Evolutionary conservation across 2,113 vertebrate species (phyloP), one percentile per base, ranked within the genome.

Genomic region (Scatophagus argus): DNA sequence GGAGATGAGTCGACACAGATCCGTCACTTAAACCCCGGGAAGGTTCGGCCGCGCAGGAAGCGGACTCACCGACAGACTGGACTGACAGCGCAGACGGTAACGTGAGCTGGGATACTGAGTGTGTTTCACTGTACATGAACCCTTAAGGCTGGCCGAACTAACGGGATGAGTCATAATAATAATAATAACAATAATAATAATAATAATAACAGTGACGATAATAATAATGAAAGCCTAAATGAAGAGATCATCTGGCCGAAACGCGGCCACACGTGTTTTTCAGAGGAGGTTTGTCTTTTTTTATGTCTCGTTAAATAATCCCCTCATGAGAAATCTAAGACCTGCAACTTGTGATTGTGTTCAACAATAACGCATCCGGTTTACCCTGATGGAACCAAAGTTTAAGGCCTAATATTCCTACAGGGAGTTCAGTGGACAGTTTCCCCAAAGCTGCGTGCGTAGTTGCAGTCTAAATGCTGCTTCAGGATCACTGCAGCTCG

Each of bases 1-100:
- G 47, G 54, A 82, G 78, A 72, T 68, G 86, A 83, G 46, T 83
- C 76, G 59, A 34, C 63, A 36, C 75, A 74, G 74, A 76, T 46
- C 66, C 14, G 60, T 74, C 31, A 86, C 71, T 63, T 36, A 60
- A 80, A 84, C 49, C 78, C 46, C 56, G 17, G 23, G 41, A 36
- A 39, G 4, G 32, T 51, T 46, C 47, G 41, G 70, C 46, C 59
- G 59, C 34, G 41, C 19, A 25, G 74, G 19, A 66, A 67, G 27
- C 27, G 25, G 36, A 54, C 10, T 11, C 34, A 66, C 29, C 39
- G 36, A 66, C 61, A 41, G 49, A 3, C 19, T 59, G 6, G n/a
- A n/a, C n/a, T n/a, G n/a, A n/a, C n/a, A n/a, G 43, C 38, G 39
- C 4, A 2, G n/a, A n/a, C n/a, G n/a, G n/a, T 1, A 11, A 19